phyloP scores from a whole-genome alignment of 2,888 invertebrate genomes.

The Callinectes sapidus region DNA sequence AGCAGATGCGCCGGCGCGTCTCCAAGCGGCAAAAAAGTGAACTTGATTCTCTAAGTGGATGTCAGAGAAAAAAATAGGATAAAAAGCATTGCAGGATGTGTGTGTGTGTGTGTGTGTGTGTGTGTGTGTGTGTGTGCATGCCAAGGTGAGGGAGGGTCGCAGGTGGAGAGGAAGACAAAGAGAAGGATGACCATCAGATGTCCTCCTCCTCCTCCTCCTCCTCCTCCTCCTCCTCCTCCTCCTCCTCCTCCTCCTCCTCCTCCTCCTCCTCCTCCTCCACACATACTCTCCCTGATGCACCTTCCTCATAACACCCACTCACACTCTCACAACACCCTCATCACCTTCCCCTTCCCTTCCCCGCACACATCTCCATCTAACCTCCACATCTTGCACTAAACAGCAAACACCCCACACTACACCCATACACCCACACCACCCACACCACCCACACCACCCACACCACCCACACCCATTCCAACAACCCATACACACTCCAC shows the following conservation, averaged over 20 bases:
- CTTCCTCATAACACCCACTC: neutral
- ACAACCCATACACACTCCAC: neutral
- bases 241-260: neutral
- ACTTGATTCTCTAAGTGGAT: neutral
- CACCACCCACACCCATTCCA: neutral
- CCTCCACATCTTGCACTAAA: neutral
- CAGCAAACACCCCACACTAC: neutral
- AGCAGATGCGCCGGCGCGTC: neutral
- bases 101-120: conserved; percentile 10
- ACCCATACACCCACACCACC: neutral
- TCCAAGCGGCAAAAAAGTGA: neutral
- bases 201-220: neutral
- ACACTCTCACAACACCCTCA: neutral
- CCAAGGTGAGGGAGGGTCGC: conserved; percentile 31
- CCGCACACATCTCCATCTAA: neutral
- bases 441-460: neutral
- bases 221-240: neutral
- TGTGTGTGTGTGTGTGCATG: conserved; percentile 29
- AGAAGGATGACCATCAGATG: conserved; percentile 24
- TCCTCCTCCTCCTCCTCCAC: too few relatives aligned
- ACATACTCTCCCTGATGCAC: neutral
- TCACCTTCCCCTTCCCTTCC: neutral
- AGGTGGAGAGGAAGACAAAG: conserved; percentile 37
- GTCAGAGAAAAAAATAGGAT: neutral
- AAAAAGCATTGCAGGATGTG: conserved; percentile 12